These are phyloP conservation scores for Gari tellinella DNA, from an alignment of 2,888 invertebrate species.

Conservation along the genomic window DNA sequence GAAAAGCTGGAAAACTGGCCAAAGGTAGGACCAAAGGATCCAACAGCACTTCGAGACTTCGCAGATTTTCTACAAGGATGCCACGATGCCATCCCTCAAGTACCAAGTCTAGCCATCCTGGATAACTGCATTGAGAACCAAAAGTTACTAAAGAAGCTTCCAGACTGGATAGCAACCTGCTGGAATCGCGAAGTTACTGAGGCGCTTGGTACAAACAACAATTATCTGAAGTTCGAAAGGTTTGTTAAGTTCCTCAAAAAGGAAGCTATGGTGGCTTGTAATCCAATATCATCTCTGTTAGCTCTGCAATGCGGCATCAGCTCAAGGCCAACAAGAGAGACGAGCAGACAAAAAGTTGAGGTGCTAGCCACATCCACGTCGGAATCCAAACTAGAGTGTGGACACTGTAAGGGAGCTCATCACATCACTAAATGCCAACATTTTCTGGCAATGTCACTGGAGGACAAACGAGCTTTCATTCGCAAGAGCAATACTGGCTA, in stretches of 20 bases:
- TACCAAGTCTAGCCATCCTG: slow-evolving; percentile 25
- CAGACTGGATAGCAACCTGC: slow-evolving; percentile 36
- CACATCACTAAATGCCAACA: slow-evolving; percentile 11
- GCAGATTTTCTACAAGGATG: slow-evolving; percentile 54
- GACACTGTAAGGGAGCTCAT: slow-evolving; percentile 6
- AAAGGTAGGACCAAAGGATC: slow-evolving; percentile 31
- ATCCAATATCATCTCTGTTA: slow-evolving; percentile 47
- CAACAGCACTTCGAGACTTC: slow-evolving; percentile 21
- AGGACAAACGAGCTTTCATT: slow-evolving; percentile 11
- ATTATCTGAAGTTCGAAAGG: slow-evolving; percentile 38
- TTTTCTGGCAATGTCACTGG: slow-evolving; percentile 17
- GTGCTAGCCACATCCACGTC: background rate
- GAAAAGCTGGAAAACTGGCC: slow-evolving; percentile 57
- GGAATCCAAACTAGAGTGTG: too few relatives aligned
- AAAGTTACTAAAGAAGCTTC: slow-evolving; percentile 52
- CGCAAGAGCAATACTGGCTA: slow-evolving; percentile 30
- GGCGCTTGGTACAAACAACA: slow-evolving; percentile 7
- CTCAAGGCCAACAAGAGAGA: background rate
- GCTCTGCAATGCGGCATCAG: slow-evolving; percentile 8
- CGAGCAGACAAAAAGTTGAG: background rate
- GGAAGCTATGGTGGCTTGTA: slow-evolving; percentile 55
- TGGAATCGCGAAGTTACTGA: slow-evolving; percentile 34
- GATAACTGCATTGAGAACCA: slow-evolving; percentile 54
- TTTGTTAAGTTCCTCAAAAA: slow-evolving; percentile 40
- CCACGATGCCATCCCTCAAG: slow-evolving; percentile 30